These are phyloP conservation scores for Diachasmimorpha longicaudata DNA, from an alignment of 1,140 invertebrate species.

Conservation along the genomic window DNA sequence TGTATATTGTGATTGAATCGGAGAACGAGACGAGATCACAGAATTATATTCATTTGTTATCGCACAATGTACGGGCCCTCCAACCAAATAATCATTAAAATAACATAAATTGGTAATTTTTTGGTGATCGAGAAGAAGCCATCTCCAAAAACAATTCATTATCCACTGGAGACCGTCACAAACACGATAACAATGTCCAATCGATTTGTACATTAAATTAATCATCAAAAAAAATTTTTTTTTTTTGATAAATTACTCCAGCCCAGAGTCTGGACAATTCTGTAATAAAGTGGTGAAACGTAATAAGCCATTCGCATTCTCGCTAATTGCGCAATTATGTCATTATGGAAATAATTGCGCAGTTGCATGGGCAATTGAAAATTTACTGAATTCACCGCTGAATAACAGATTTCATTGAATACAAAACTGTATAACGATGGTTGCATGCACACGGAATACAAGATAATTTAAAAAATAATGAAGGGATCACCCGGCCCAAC, in stretches of 20 bases:
- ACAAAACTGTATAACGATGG: constrained; percentile 37
- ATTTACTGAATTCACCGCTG: background rate
- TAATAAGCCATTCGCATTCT: too few relatives aligned
- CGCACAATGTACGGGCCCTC: constrained; percentile 16
- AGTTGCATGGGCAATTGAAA: background rate
- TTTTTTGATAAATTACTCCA: constrained; percentile 29
- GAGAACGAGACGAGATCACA: constrained; percentile 5
- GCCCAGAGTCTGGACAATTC: constrained; percentile 29
- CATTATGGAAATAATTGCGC: too few relatives aligned
- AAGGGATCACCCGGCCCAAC: constrained; percentile 39
- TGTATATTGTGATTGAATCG: constrained; percentile 11
- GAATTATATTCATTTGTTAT: constrained; percentile 22
- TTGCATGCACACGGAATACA: constrained; percentile 46
- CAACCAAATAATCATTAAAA: background rate
- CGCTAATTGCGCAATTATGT: background rate
- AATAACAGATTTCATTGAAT: background rate
- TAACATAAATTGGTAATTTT: background rate
- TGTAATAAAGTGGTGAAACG: background rate
- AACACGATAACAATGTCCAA: constrained; percentile 28
- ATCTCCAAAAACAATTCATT: constrained; percentile 24
- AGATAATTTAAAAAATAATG: constrained; percentile 34
- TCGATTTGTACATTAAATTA: constrained; percentile 35
- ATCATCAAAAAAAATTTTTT: constrained; percentile 20
- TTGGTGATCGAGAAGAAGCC: constrained; percentile 16
- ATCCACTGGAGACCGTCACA: constrained; percentile 6